Percentiles rank a stretch among this genome's conserved stretches.
These are phyloP conservation scores for Steinernema hermaphroditum DNA, from an alignment of 2,888 invertebrate genomes.

Conservation along the genomic window DNA sequence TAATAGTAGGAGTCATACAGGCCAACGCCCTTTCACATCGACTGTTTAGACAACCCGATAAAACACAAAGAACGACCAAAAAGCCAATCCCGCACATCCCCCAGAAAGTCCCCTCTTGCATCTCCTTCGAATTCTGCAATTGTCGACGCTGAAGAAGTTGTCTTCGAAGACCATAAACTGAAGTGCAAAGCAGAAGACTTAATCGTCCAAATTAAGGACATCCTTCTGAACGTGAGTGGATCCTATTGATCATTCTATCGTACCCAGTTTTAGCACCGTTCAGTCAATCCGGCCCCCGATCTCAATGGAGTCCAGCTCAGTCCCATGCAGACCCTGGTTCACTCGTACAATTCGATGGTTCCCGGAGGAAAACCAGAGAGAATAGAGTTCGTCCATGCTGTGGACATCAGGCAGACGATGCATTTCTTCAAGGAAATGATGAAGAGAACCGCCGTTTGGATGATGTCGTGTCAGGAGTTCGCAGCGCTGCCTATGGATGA, in stretches of 20 bases:
- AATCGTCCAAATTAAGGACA: background rate
- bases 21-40: too few species aligned
- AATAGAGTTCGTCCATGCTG: background rate
- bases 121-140: background rate
- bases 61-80: too few species aligned
- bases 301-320: background rate
- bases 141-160: background rate
- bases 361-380: constrained; percentile 21
- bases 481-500: constrained; percentile 16
- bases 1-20: background rate
- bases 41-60: too few species aligned
- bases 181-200: background rate
- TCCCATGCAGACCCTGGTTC: constrained; percentile 29
- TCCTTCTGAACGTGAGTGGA: background rate
- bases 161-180: background rate
- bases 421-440: constrained; percentile 4
- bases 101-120: too few species aligned
- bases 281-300: background rate
- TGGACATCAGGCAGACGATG: constrained; percentile 10
- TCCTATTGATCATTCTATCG: too few species aligned
- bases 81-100: too few species aligned
- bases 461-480: constrained; percentile 33
- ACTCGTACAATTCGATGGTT: constrained; percentile 24
- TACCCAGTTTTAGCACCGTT: background rate
- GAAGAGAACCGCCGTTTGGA: background rate